Evolutionary conservation across 2,113 vertebrate genomes (phyloP).

Genomic region (Myotis lucifugus): DNA sequence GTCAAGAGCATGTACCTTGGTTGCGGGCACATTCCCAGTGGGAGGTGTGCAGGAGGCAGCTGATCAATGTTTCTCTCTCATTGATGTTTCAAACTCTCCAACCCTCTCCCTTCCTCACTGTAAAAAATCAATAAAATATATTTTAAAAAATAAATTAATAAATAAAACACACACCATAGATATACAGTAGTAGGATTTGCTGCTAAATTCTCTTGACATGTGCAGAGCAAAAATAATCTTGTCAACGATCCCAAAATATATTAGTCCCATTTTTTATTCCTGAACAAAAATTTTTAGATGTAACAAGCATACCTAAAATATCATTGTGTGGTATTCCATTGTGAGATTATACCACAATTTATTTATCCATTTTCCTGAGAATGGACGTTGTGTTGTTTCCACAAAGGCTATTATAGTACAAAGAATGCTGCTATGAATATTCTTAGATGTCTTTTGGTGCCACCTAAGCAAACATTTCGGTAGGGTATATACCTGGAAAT

Average conservation of each 20-base stretch:
- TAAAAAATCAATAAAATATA: too few species aligned
- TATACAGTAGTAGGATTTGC: not conserved
- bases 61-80: too few species aligned
- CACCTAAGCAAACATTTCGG: not conserved
- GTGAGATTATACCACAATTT: not conserved
- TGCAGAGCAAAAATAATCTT: slow-evolving; percentile 4
- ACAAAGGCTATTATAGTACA: not conserved
- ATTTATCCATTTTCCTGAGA: not conserved
- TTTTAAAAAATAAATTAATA: not conserved
- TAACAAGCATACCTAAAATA: not conserved
- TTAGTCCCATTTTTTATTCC: not conserved
- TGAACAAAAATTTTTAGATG: not conserved
- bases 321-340: not conserved
- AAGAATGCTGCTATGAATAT: not conserved
- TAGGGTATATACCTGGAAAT: not conserved
- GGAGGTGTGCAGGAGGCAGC: too few species aligned
- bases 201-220: not conserved
- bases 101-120: too few species aligned
- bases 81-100: too few species aligned
- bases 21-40: too few species aligned
- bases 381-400: not conserved
- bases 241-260: slow-evolving; percentile 3
- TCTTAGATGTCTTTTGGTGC: not conserved
- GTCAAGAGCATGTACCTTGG: too few species aligned
- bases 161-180: not conserved